Evolutionary conservation across 2,113 vertebrate genomes (phyloP).

Genomic region (Lutjanus erythropterus): DNA sequence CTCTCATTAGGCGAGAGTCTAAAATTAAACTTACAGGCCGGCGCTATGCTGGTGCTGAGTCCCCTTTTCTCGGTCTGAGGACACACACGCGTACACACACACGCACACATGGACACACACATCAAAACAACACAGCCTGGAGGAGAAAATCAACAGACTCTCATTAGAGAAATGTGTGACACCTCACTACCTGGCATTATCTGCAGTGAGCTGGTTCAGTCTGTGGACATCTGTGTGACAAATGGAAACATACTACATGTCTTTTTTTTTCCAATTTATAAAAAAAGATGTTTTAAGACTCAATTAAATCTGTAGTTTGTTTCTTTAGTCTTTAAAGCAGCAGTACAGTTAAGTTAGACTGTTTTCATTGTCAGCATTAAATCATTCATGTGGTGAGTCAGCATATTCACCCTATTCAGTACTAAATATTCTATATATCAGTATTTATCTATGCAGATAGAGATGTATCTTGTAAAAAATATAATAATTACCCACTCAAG

Average conservation of each 20-base stretch:
- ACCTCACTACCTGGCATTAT: slow-evolving; percentile 39
- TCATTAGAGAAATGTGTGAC: slow-evolving; percentile 55
- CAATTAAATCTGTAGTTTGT: not conserved
- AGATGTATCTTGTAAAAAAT: not conserved
- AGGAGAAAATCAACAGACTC: slow-evolving; percentile 52
- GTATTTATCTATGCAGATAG: not conserved
- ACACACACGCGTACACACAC: slow-evolving; percentile 20
- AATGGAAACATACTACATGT: slow-evolving; percentile 8
- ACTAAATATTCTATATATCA: slow-evolving; percentile 1
- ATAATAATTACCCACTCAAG: not conserved
- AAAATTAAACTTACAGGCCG: slow-evolving; percentile 69
- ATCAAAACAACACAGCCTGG: slow-evolving; percentile 44
- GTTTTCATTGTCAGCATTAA: not conserved
- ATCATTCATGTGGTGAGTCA: not conserved
- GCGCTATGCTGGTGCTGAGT: slow-evolving; percentile 23
- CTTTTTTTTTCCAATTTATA: not conserved
- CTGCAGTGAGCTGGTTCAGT: slow-evolving; percentile 39
- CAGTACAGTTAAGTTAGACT: not conserved
- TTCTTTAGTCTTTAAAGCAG: not conserved
- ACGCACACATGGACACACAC: slow-evolving; percentile 12
- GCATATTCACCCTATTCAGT: not conserved
- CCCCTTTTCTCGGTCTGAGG: not conserved
- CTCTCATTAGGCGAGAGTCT: slow-evolving; percentile 66
- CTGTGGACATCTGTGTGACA: slow-evolving; percentile 42
- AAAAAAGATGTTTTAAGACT: not conserved